Evolutionary conservation across 2,113 vertebrate species (phyloP).

Genomic region (Eptesicus fuscus): DNA sequence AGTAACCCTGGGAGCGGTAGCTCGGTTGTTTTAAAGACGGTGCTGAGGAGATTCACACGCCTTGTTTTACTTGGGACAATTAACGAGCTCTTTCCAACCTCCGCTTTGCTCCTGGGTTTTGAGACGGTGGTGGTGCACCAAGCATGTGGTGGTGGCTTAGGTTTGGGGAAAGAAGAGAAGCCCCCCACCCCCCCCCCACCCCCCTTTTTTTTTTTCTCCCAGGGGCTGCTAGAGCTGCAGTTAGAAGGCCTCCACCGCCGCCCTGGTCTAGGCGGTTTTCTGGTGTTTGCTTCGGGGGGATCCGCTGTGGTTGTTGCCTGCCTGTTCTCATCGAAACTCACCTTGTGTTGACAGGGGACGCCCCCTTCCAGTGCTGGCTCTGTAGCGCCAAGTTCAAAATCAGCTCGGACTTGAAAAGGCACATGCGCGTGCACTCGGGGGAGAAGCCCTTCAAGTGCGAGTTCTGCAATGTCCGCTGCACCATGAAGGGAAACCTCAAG

Average conservation of each 20-base stretch:
- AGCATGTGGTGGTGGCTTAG: not conserved
- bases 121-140: not conserved
- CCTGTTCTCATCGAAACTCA: constrained; percentile 71
- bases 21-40: constrained; percentile 64
- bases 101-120: not conserved
- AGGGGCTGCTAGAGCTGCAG: constrained; percentile 28
- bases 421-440: constrained; percentile 95
- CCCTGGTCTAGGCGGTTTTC: constrained; percentile 2
- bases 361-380: constrained; percentile 95
- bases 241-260: not conserved
- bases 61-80: not conserved
- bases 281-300: constrained; percentile 60
- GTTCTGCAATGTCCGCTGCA: constrained; percentile 95
- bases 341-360: constrained; percentile 82
- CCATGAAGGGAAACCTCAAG: constrained; percentile 99
- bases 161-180: not conserved
- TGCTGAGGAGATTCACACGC: not conserved
- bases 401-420: constrained; percentile 98
- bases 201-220: not conserved
- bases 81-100: not conserved
- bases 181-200: accelerated
- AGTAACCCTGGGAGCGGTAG: constrained; percentile 8
- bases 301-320: constrained; percentile 62
- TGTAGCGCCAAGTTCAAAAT: constrained; percentile 99
- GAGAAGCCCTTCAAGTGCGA: constrained; percentile 98